Percentiles rank a stretch among this genome's conserved stretches.
Conservation (phyloP, 2,113 vertebrate genomes). For the Podarcis raffonei region DNA sequence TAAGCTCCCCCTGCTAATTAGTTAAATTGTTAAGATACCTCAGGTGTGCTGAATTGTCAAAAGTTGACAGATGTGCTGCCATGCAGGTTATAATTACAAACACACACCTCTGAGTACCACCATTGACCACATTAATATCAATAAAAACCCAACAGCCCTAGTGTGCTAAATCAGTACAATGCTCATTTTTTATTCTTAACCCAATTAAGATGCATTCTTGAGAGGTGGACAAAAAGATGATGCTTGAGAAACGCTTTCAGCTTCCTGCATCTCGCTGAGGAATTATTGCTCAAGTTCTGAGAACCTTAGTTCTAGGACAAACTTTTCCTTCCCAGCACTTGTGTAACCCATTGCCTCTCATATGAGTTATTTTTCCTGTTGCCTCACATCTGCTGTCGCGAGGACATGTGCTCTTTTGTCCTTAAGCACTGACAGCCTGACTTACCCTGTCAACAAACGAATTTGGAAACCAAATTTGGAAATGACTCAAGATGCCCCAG, state of each 20-base stretch:
- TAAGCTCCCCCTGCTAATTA: no score
- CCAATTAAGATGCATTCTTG: background rate
- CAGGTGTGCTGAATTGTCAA: no score
- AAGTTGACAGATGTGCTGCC: no score
- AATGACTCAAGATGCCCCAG: background rate
- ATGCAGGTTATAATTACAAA: no score
- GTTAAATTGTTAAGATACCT: no score
- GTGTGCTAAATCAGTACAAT: background rate
- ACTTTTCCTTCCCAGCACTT: background rate
- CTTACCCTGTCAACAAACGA: background rate
- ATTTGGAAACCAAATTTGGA: background rate
- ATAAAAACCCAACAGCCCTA: no score
- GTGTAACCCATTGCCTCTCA: background rate
- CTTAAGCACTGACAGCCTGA: no score
- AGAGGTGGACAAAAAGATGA: no score
- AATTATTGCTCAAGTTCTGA: background rate
- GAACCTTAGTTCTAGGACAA: background rate
- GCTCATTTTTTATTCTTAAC: background rate
- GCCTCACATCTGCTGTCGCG: background rate
- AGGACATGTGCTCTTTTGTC: background rate
- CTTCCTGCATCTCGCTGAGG: background rate
- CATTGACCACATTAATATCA: no score
- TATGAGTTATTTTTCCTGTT: background rate
- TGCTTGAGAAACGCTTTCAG: background rate
- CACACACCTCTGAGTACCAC: no score